These are phyloP conservation scores for Apeira syringaria DNA, from an alignment of 2,888 invertebrate genomes.

Conservation along the genomic window DNA sequence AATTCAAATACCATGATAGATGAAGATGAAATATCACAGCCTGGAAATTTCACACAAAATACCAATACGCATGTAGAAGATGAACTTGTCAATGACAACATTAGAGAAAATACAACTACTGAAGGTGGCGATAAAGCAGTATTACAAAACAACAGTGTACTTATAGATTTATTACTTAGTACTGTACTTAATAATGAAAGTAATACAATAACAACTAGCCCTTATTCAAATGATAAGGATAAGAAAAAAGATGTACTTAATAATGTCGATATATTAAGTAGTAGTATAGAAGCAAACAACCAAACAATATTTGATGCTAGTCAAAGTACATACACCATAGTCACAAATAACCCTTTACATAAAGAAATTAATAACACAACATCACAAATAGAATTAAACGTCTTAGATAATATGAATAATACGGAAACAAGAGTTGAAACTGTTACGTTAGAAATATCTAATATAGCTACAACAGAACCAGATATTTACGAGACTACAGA, in stretches of 20 bases:
- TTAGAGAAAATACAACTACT: conserved; percentile 11
- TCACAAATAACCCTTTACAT: conserved; percentile 9
- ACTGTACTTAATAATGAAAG: conserved; percentile 14
- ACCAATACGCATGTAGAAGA: conserved; percentile 49
- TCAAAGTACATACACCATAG: conserved; percentile 5
- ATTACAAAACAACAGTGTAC: conserved; percentile 33
- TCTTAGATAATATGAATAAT: neutral
- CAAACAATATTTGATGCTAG: conserved; percentile 7
- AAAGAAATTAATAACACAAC: neutral
- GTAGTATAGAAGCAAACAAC: conserved; percentile 10
- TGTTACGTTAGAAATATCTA: neutral
- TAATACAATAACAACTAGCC: conserved; percentile 2
- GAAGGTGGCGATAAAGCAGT: conserved; percentile 20
- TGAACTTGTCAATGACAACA: conserved; percentile 43
- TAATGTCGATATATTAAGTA: conserved; percentile 6
- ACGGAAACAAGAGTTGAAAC: neutral
- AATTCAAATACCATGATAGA: conserved; percentile 27
- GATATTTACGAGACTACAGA: neutral
- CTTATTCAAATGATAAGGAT: conserved; percentile 6
- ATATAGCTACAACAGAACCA: conserved; percentile 1
- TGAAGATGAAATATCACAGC: conserved; percentile 48
- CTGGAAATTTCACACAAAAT: conserved; percentile 51
- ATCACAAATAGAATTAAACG: neutral
- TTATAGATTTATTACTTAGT: conserved; percentile 41
- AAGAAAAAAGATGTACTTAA: conserved; percentile 1